Evolutionary conservation across 1,140 invertebrate species (phyloP).

Genomic region (Drosophila gunungcola): DNA sequence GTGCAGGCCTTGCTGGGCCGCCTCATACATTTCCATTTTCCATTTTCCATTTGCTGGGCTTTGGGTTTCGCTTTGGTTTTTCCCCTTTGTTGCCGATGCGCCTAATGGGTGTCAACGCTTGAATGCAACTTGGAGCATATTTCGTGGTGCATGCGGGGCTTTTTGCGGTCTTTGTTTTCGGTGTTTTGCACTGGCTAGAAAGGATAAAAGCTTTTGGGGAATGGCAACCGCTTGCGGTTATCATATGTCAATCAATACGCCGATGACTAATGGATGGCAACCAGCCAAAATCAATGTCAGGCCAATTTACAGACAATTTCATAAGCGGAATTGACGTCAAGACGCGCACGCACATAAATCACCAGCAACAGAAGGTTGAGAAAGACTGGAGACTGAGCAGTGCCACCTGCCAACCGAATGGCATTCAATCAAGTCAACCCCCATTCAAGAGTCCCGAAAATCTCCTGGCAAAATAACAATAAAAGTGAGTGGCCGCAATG

Average conservation of each 20-base stretch:
- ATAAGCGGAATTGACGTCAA: constrained; percentile 59
- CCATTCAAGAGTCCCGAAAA: constrained; percentile 2
- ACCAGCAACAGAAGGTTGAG: constrained; percentile 29
- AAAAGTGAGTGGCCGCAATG: constrained; percentile 57
- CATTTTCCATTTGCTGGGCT: constrained; percentile 45
- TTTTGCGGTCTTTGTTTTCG: constrained; percentile 34
- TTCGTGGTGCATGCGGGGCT: constrained; percentile 44
- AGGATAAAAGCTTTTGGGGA: constrained; percentile 51
- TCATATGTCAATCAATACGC: constrained; percentile 76
- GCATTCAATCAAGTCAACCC: constrained; percentile 62
- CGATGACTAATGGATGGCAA: constrained; percentile 63
- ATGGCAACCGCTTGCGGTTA: constrained; percentile 58
- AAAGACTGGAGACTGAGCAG: constrained; percentile 6
- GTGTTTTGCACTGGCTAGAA: constrained; percentile 34
- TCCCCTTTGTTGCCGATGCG: constrained; percentile 24
- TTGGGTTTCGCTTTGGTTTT: constrained; percentile 18
- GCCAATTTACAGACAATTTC: constrained; percentile 68
- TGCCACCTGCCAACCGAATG: constrained; percentile 53
- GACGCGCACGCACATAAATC: constrained; percentile 46
- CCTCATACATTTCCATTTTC: constrained; percentile 61
- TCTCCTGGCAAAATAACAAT: constrained; percentile 51
- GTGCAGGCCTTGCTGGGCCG: constrained; percentile 67
- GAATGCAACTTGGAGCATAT: constrained; percentile 79
- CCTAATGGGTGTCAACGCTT: constrained; percentile 78
- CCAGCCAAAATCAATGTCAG: constrained; percentile 60